Base-by-base conservation (phyloP, 1,140 invertebrate species). In the Drosophila bocqueti region DNA sequence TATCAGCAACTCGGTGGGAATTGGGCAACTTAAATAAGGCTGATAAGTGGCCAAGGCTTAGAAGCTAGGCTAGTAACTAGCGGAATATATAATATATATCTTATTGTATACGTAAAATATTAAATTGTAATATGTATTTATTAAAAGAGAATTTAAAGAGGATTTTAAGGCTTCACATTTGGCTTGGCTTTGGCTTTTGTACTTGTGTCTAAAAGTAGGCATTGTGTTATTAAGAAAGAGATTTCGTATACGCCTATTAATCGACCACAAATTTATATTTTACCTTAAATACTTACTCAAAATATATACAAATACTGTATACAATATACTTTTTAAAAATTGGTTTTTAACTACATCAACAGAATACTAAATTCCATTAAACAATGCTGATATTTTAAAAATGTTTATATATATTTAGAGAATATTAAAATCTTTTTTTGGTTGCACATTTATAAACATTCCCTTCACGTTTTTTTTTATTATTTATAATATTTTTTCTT, bases 11-110 rank as follows among this genome's bases (percentile, higher is more conserved):
- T 57, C 9, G 2, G 43, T 55, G 43, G 31, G 31, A 36, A 45
- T 57, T 26, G 24, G 63, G 11, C 63, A 63, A 63, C 29, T 63
- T n/a, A 26, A 63, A 36, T 36, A 45, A 16, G 21, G 36, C 36
- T 24, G 4, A 11, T 57, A 57, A 57, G 36, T 57, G 54, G 15
- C 34, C 18, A n/a, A 38, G 34, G 5, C 34, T 15, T 13, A 6
- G 10, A 11, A n/a, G 9, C 6, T 16, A 5, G 4, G 34, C 8
- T 9, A 21, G 13, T 15, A 24, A 36, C 13, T 16, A 54, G 13
- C 18, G 1, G 9, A 36, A 21, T 34, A 5, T 15, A 8, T 49
- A 2, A 10, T 10, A n/a, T 29, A 29, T 26, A 49, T 8, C 0
- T n/a, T n/a, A n/a, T 29, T 26, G 0, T 10, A 13, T 5, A 10